Base-by-base conservation (phyloP, 2,797 vertebrate genomes). In the Rhinophrynus dorsalis region DNA sequence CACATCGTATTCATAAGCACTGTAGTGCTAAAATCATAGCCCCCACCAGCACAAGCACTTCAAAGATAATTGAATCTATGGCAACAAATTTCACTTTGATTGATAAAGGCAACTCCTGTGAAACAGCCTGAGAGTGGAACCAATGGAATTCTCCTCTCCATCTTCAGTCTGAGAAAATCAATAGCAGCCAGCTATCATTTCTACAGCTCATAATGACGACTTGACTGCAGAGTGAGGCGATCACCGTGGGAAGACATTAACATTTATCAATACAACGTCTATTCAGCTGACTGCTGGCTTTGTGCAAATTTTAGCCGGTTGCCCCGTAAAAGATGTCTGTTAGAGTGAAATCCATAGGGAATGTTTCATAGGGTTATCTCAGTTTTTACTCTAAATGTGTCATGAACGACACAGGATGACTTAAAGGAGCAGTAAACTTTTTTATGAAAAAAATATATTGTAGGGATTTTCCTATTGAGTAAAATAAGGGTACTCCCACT, bases 181-280 rank as follows among this genome's bases (percentile, higher is more conserved):
- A 64, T 52, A 64, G 6, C 61, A 52, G 45, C 11, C 61, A 35
- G 29, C 59, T 62, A 35, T 62, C 59, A 38, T 38, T 24, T 27
- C 45, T 18, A 5, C 33, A 15, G 20, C 12, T 24, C 6, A 37
- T 63, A 21, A 63, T 21, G 6, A 21, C n/a, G 23, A 37, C 40
- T 37, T n/a, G 18, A 20, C 24, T 15, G 23, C 13, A 6, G 57
- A 27, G 4, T 13, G 20, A 58, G 13, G n/a, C 13, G 47, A 17
- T 40, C 55, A 11, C 9, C 23, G 18, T 15, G 13, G 35, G 37
- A 30, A 12, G n/a, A 27, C 26, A 29, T 59, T 59, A 59, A 8
- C 57, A 44, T 59, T 9, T 44, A 38, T 44, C 57, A 44, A 44
- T 44, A 30, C 23, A 18, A 3, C 24, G 18, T 59, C 44, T 29